Percentiles rank a stretch among this genome's conserved stretches.
These are phyloP conservation scores for Merops nubicus DNA, from an alignment of 2,113 vertebrate species.

Conservation along the genomic window DNA sequence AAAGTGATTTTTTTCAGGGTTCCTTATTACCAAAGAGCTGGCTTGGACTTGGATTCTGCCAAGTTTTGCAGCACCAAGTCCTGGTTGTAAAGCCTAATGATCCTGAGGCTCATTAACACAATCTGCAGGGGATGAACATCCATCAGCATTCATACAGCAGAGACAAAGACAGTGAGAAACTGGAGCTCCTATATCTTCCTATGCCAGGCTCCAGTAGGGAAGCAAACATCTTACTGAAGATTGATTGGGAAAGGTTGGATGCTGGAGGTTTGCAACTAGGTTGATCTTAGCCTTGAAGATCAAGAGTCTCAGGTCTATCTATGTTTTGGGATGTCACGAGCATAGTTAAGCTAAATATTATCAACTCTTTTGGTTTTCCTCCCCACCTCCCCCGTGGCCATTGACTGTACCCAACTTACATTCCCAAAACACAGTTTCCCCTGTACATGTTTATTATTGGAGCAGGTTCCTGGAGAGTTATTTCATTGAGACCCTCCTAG, in stretches of 20 bases:
- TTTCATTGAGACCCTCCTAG: background rate
- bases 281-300: background rate
- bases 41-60: background rate
- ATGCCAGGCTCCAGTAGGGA: background rate
- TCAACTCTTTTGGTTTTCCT: background rate
- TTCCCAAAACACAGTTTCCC: background rate
- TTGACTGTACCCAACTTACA: background rate
- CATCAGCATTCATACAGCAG: background rate
- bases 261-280: background rate
- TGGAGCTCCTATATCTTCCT: background rate
- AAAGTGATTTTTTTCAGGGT: background rate
- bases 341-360: background rate
- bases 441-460: background rate
- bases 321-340: background rate
- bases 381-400: background rate
- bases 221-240: background rate
- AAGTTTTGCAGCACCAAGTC: background rate
- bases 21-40: background rate
- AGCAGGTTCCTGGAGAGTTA: background rate
- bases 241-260: background rate
- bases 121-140: background rate
- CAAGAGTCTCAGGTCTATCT: background rate
- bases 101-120: background rate
- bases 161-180: background rate
- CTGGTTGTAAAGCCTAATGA: background rate